A percentile compares a stretch with the other conserved stretches of the same genome.
Evolutionary conservation across 1,140 invertebrate species (phyloP).

Genomic region (Mya arenaria): DNA sequence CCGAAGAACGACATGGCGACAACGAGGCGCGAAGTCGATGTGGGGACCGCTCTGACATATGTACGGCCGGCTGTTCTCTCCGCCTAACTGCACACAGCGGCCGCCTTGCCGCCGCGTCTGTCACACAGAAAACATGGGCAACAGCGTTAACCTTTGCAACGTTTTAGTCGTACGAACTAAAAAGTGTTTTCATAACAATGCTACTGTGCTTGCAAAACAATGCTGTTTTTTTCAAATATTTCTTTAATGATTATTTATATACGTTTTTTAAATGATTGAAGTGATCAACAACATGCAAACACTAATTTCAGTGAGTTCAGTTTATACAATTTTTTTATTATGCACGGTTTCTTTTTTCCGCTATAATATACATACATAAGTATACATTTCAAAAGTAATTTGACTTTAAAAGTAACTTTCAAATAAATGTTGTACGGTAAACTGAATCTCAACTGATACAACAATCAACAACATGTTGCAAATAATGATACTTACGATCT

Average conservation of each 20-base stretch:
- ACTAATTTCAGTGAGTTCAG: not conserved
- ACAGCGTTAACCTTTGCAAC: not conserved
- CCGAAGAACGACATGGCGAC: not conserved
- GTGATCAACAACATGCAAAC: not conserved
- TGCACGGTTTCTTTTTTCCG: too few relatives aligned
- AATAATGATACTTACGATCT: not conserved
- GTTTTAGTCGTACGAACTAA: not conserved
- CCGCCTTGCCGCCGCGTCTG: not conserved
- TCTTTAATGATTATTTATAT: not conserved
- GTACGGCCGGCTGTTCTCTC: not conserved
- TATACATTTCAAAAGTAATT: not conserved
- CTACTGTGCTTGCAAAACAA: not conserved
- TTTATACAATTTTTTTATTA: not conserved
- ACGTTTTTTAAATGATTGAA: not conserved
- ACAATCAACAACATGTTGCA: not conserved
- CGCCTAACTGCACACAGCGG: not conserved
- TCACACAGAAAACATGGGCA: not conserved
- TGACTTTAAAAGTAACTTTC: not conserved
- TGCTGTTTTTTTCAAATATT: not conserved
- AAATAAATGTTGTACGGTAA: not conserved
- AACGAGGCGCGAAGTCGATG: not conserved
- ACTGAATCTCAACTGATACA: not conserved
- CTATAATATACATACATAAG: too few relatives aligned
- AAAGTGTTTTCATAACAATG: not conserved
- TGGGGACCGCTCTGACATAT: not conserved